phyloP scores from a whole-genome alignment of 1,140 invertebrate species.

The Eriosoma lanigerum region DNA sequence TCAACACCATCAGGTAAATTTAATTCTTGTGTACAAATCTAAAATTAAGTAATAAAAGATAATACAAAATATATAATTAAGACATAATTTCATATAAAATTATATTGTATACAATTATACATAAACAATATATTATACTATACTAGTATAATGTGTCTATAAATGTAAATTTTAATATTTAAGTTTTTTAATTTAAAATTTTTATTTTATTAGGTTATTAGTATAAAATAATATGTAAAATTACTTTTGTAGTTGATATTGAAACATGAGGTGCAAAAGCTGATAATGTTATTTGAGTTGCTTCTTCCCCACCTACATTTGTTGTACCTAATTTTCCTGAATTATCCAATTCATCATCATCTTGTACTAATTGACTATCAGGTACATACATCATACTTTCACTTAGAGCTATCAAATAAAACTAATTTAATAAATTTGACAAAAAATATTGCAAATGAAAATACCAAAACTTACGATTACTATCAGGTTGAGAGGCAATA shows the following conservation, averaged over 20 bases:
- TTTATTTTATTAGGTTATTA: not conserved
- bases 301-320: constrained; percentile 52
- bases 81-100: not conserved
- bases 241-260: constrained; percentile 68
- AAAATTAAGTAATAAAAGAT: constrained; percentile 3
- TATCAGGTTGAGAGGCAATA: constrained; percentile 79
- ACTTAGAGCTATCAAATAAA: constrained; percentile 56
- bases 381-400: constrained; percentile 87
- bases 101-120: not conserved
- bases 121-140: too few relatives aligned
- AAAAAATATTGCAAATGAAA: too few relatives aligned
- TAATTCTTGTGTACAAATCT: constrained; percentile 80
- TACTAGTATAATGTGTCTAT: too few relatives aligned
- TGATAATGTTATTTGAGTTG: constrained; percentile 56
- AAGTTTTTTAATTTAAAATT: not conserved
- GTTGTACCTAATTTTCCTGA: constrained; percentile 54
- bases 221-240: not conserved
- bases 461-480: constrained; percentile 58
- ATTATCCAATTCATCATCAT: constrained; percentile 68
- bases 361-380: constrained; percentile 82
- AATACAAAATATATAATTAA: not conserved
- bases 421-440: not conserved
- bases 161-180: too few relatives aligned
- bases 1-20: constrained; percentile 86
- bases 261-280: constrained; percentile 61